These are phyloP conservation scores for Nothocercus julius DNA, from an alignment of 2,113 vertebrate species.

Conservation along the genomic window DNA sequence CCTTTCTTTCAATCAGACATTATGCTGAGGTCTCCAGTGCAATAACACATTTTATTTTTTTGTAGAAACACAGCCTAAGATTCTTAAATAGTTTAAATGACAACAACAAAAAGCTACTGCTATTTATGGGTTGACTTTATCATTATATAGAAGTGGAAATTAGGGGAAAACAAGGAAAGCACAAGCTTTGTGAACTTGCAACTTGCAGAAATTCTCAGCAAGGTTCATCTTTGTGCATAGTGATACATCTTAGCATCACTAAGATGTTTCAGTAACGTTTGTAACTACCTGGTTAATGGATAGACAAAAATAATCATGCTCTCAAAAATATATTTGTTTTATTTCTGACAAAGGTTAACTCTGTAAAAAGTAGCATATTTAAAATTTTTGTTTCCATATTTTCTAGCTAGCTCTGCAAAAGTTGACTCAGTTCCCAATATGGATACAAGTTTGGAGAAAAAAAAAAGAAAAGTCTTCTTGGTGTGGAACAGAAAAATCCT, in stretches of 20 bases:
- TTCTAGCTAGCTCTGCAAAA: not conserved
- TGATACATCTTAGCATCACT: not conserved
- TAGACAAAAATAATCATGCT: not conserved
- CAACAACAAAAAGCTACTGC: not conserved
- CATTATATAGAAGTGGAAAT: not conserved
- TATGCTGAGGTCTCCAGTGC: not conserved
- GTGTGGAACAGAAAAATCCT: not conserved
- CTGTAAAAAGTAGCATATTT: not conserved
- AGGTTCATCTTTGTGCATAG: not conserved
- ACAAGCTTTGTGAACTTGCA: not conserved
- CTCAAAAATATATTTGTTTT: not conserved
- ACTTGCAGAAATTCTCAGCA: not conserved
- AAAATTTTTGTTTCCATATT: not conserved
- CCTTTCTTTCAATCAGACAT: not conserved
- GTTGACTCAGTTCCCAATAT: not conserved
- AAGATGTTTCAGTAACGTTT: not conserved
- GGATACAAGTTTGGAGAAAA: not conserved
- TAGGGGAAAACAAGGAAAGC: not conserved
- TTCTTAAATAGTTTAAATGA: not conserved
- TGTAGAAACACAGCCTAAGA: not conserved
- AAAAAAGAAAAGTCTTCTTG: not conserved
- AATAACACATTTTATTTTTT: not conserved
- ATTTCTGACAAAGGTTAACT: not conserved
- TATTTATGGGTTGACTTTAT: not conserved
- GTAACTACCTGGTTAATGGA: not conserved